phyloP scores from a whole-genome alignment of 1,140 invertebrate species.

The Saxidomus purpurata region DNA sequence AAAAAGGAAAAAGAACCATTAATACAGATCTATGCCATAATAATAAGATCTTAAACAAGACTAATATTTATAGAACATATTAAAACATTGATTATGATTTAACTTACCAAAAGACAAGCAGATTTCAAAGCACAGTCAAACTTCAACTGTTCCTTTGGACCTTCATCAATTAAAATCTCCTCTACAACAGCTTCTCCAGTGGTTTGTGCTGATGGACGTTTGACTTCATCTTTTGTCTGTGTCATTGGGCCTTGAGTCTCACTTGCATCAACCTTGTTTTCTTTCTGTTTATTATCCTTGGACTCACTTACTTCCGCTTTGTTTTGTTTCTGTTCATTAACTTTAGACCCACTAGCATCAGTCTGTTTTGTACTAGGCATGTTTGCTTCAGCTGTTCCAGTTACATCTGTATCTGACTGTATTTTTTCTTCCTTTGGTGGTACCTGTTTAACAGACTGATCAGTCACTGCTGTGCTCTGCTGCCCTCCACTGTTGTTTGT shows the following conservation, averaged over 20 bases:
- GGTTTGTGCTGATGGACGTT: background rate
- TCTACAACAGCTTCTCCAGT: conserved; percentile 32
- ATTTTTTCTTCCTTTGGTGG: conserved; percentile 11
- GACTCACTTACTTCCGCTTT: background rate
- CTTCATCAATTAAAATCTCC: conserved; percentile 58
- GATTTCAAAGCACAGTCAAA: conserved; percentile 78
- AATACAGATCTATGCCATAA: no score
- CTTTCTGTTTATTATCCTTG: conserved; percentile 1
- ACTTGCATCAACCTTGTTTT: background rate
- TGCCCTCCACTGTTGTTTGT: conserved; percentile 39
- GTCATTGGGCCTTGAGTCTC: background rate
- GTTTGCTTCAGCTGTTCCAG: background rate
- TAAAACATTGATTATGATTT: no score
- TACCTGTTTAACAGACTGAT: background rate
- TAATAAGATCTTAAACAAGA: no score
- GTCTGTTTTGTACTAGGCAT: background rate
- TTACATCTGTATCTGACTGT: background rate
- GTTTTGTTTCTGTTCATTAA: background rate
- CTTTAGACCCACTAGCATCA: background rate
- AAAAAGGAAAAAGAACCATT: no score
- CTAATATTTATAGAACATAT: no score
- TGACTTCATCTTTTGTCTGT: background rate
- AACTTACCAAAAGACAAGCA: conserved; percentile 70
- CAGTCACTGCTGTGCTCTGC: background rate
- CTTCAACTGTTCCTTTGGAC: conserved; percentile 73